phyloP scores from a whole-genome alignment of 2,888 invertebrate genomes.

The Drosophila percnosoma region DNA sequence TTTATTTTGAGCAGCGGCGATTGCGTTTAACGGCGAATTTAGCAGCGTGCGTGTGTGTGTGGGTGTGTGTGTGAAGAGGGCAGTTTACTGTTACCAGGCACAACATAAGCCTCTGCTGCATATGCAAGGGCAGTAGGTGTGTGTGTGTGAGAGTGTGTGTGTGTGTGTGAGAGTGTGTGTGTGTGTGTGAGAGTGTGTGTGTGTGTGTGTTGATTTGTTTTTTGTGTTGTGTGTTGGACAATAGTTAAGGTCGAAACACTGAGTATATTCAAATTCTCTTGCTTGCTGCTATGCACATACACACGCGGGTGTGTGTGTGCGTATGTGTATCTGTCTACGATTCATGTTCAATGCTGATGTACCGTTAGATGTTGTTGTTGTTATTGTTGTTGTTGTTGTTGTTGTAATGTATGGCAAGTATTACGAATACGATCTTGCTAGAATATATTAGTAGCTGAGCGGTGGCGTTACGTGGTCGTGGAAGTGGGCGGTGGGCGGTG shows the following conservation, averaged over 20 bases:
- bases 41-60: slow-evolving; percentile 37
- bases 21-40: slow-evolving; percentile 53
- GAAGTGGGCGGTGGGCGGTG: slow-evolving; percentile 43
- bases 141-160: slow-evolving; percentile 2
- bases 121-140: slow-evolving; percentile 10
- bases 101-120: slow-evolving; percentile 42
- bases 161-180: slow-evolving; percentile 4
- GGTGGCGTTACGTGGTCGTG: slow-evolving; percentile 53
- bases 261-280: slow-evolving; percentile 42
- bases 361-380: slow-evolving; percentile 16
- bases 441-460: slow-evolving; percentile 49
- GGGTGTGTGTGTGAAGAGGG: slow-evolving; percentile 14
- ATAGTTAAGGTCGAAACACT: slow-evolving; percentile 33
- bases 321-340: slow-evolving; percentile 29
- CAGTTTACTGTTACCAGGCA: slow-evolving; percentile 46
- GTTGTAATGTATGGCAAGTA: slow-evolving; percentile 17
- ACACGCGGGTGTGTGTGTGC: slow-evolving; percentile 5
- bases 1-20: slow-evolving; percentile 35
- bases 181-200: slow-evolving; percentile 2
- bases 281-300: slow-evolving; percentile 34
- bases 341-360: slow-evolving; percentile 38
- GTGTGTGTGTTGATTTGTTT: slow-evolving; percentile 7
- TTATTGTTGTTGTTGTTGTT: neutral
- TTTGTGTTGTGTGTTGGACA: slow-evolving; percentile 16
- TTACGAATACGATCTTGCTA: slow-evolving; percentile 44